phyloP scores from a whole-genome alignment of 2,797 vertebrate species.

The Ciconia nigra region DNA sequence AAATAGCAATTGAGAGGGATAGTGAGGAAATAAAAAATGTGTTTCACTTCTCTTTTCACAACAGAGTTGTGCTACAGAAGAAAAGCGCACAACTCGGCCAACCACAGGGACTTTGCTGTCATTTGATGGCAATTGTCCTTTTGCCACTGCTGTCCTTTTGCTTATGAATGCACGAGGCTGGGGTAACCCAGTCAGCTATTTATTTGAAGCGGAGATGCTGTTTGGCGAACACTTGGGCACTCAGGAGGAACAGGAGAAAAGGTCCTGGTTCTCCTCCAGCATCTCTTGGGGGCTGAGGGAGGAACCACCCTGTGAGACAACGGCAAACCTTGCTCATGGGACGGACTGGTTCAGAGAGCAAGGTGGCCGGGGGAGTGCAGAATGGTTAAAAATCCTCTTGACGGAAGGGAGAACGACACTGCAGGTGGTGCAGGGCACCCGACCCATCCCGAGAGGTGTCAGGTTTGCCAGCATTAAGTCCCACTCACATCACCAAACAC shows the following conservation, averaged over 20 bases:
- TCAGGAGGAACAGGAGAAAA: neutral
- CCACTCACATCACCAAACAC: fast-evolving
- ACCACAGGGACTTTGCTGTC: neutral
- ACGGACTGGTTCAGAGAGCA: neutral
- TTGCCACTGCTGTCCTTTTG: neutral
- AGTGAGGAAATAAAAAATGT: fast-evolving
- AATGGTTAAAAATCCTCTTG: too few relatives aligned
- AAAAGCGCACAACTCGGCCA: neutral
- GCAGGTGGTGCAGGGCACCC: fast-evolving
- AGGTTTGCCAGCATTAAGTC: neutral
- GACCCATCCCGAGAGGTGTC: neutral
- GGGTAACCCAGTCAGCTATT: neutral
- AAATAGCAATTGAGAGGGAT: neutral
- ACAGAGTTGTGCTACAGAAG: neutral
- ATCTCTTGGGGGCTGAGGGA: neutral
- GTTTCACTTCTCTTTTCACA: neutral
- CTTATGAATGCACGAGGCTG: neutral
- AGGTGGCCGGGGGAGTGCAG: neutral
- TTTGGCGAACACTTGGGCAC: neutral
- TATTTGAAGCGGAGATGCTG: neutral
- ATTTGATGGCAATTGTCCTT: neutral
- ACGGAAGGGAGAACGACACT: fast-evolving
- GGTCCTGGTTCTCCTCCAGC: neutral
- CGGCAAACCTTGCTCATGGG: neutral
- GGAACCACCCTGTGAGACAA: neutral